phyloP scores from a whole-genome alignment of 2,113 vertebrate species.

The Falco punctatus region DNA sequence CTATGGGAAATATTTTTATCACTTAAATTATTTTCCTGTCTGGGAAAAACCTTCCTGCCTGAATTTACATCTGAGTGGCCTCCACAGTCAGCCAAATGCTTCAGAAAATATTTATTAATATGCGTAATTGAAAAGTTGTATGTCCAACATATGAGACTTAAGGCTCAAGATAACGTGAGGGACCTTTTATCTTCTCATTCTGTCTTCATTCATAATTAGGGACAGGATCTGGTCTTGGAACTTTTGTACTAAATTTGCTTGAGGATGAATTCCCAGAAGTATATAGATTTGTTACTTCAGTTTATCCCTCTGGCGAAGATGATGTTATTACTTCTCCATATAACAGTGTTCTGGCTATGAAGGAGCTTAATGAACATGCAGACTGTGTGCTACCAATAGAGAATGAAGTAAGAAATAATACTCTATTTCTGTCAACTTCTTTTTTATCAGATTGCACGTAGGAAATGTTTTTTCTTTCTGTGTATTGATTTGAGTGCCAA shows the following conservation, averaged over 20 bases:
- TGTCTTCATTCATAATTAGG: conserved; percentile 76
- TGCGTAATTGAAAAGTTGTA: neutral
- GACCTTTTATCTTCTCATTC: neutral
- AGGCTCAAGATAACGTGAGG: neutral
- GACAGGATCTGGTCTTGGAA: conserved; percentile 95
- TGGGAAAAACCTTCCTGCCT: neutral
- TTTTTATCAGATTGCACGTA: neutral
- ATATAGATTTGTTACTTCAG: conserved; percentile 88
- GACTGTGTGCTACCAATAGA: conserved; percentile 95
- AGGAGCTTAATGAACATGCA: conserved; percentile 91
- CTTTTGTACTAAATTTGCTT: conserved; percentile 88
- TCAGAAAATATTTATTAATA: neutral
- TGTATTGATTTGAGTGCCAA: neutral
- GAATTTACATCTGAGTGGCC: neutral
- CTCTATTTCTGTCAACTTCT: neutral
- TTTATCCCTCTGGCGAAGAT: conserved; percentile 93
- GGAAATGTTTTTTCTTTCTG: neutral
- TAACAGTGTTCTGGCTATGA: conserved; percentile 95
- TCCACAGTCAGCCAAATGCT: neutral
- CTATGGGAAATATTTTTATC: neutral
- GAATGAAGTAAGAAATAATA: conserved; percentile 86
- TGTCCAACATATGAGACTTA: neutral
- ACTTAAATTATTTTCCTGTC: neutral
- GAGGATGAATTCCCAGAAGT: conserved; percentile 96
- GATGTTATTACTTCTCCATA: conserved; percentile 98